A percentile compares a stretch with the other conserved stretches of the same genome.
These are phyloP conservation scores for Heliconius himera DNA, from an alignment of 1,140 invertebrate species.

Conservation along the genomic window DNA sequence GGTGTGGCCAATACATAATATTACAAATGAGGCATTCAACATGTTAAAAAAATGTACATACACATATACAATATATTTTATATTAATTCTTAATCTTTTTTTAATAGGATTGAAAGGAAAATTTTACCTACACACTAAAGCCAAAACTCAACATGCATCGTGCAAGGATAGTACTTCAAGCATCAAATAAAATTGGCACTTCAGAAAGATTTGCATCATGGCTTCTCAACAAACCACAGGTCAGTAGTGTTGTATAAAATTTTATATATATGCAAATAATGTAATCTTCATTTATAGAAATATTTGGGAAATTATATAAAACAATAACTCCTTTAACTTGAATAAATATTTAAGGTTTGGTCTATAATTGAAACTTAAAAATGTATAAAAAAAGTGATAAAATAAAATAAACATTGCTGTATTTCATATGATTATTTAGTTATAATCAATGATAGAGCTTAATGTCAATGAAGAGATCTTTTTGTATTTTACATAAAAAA, in stretches of 20 bases:
- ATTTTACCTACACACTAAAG: slow-evolving; percentile 5
- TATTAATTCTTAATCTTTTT: neutral
- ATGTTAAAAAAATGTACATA: neutral
- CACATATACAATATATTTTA: slow-evolving; percentile 4
- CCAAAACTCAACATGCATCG: slow-evolving; percentile 85
- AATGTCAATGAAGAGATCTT: too few relatives aligned
- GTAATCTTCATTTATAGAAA: neutral
- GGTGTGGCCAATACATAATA: too few relatives aligned
- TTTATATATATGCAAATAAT: neutral
- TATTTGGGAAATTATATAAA: too few relatives aligned
- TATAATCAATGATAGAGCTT: too few relatives aligned
- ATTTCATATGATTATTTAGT: too few relatives aligned
- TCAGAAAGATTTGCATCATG: slow-evolving; percentile 88
- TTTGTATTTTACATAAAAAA: too few relatives aligned
- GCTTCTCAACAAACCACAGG: slow-evolving; percentile 84
- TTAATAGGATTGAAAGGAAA: slow-evolving; percentile 8
- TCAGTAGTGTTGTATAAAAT: slow-evolving; percentile 34
- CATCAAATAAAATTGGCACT: slow-evolving; percentile 84
- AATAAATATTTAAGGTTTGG: too few relatives aligned
- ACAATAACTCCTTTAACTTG: too few relatives aligned
- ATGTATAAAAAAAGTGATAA: too few relatives aligned
- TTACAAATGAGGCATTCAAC: too few relatives aligned
- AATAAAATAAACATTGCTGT: too few relatives aligned
- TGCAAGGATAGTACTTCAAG: slow-evolving; percentile 85
- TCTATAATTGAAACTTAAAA: too few relatives aligned